Evolutionary conservation across 2,888 invertebrate genomes (phyloP), one percentile per base, ranked within the genome.

Genomic region (Cerastoderma edule): DNA sequence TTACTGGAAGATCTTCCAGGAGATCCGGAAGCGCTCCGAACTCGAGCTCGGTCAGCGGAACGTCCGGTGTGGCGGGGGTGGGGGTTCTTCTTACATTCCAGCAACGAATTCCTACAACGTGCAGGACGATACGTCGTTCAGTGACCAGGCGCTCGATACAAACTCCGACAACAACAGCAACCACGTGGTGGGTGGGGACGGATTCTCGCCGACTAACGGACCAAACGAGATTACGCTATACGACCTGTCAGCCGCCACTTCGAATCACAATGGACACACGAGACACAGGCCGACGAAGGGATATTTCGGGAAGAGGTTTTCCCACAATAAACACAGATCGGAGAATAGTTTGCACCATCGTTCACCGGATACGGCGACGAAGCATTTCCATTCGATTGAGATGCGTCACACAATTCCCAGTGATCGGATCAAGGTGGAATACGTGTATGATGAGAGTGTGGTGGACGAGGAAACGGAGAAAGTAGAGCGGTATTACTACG

Each of bases 1-100:
- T 10, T 94, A 94, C 83, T 92, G 89, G 32, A 91, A 92, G 80
- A 94, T 94, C 65, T 94, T 93, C 84, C 88, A 91, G 76, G 93
- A 93, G 80, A 94, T 94, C 32, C 89, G 93, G 56, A 92, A 93
- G 73, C 85, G 94, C 2, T 93, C 94, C 0, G 89, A 90, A 76
- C 85, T 92, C 67, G 92, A 92, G 76, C 75, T 92, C 27, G 92
- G 92, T 2, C 91, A 91, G 75, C 76, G 89, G 50, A 89, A 82
- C 46, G 83, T 83, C 6, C 88, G 70, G 67, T 50, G 67, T 67
- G 53, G 32, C 10, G 48, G 60, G n/a, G 65, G 32, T 39, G 27
- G 19, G 27, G 48, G 32, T 27, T 77, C 72, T 32, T 69, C 72
- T 2, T 76, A 77, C 50, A 74, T 82, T 71, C 74, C 82, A 39